These are phyloP conservation scores for Cepaea nemoralis DNA, from an alignment of 1,140 invertebrate species.

Conservation along the genomic window DNA sequence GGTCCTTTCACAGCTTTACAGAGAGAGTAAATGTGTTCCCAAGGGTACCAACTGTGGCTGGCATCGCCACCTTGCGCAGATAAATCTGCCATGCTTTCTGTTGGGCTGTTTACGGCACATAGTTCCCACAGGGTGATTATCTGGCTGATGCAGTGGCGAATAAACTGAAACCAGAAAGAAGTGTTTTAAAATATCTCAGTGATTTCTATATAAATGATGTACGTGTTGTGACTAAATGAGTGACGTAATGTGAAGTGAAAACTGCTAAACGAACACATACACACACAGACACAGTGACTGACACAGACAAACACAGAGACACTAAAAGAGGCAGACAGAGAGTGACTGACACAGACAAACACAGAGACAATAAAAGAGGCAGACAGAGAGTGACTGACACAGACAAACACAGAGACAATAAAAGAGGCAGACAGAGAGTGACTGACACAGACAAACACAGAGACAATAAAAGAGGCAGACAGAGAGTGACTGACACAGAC, in stretches of 20 bases:
- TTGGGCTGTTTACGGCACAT: constrained; percentile 55
- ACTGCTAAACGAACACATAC: neutral
- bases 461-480: no score
- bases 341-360: no score
- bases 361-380: no score
- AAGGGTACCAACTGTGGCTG: constrained; percentile 68
- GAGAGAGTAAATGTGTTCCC: constrained; percentile 72
- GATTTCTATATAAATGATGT: neutral
- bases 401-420: no score
- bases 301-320: no score
- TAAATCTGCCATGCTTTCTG: constrained; percentile 50
- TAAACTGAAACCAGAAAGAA: constrained; percentile 59
- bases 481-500: no score
- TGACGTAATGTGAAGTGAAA: neutral
- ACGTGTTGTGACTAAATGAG: neutral
- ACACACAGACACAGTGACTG: no score
- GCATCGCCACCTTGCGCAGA: constrained; percentile 51
- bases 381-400: no score
- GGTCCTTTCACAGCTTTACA: constrained; percentile 71
- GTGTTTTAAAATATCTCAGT: constrained; percentile 7
- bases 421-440: no score
- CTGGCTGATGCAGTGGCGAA: constrained; percentile 71
- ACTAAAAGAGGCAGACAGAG: no score
- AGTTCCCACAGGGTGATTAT: constrained; percentile 69
- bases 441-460: no score